phyloP scores from a whole-genome alignment of 1,140 invertebrate genomes.

The Acromyrmex echinatior region DNA sequence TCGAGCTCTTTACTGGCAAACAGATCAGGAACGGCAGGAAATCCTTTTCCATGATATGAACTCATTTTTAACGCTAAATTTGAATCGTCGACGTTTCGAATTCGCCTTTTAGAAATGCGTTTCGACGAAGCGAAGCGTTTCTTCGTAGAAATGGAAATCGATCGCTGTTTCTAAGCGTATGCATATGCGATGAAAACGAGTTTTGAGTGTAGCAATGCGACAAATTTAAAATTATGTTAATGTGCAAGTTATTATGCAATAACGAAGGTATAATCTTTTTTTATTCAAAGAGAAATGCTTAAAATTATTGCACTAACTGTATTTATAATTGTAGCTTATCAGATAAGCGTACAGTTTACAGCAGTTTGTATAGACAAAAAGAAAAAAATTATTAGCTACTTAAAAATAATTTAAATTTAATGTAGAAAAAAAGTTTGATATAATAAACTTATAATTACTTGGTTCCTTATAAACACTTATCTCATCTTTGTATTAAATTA shows the following conservation, averaged over 20 bases:
- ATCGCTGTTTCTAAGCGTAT: conserved; percentile 8
- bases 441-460: background rate
- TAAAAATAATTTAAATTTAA: background rate
- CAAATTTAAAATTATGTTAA: conserved; percentile 25
- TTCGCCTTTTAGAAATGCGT: conserved; percentile 28
- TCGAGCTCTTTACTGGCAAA: conserved; percentile 22
- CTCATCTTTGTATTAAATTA: background rate
- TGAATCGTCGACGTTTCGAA: conserved; percentile 38
- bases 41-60: conserved; percentile 20
- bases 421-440: no score
- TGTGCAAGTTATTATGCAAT: background rate
- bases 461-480: background rate
- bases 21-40: conserved; percentile 25
- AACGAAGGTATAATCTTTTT: background rate
- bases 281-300: background rate
- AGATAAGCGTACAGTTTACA: background rate
- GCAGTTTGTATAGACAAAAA: background rate
- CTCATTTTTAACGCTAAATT: conserved; percentile 58
- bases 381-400: background rate
- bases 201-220: conserved; percentile 3
- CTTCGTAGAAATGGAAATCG: conserved; percentile 52
- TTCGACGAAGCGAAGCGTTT: conserved; percentile 19
- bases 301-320: background rate
- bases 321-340: conserved; percentile 12
- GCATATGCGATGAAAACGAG: conserved; percentile 25